These are phyloP conservation scores for Entomobrya proxima DNA, from an alignment of 2,888 invertebrate species.

Conservation along the genomic window DNA sequence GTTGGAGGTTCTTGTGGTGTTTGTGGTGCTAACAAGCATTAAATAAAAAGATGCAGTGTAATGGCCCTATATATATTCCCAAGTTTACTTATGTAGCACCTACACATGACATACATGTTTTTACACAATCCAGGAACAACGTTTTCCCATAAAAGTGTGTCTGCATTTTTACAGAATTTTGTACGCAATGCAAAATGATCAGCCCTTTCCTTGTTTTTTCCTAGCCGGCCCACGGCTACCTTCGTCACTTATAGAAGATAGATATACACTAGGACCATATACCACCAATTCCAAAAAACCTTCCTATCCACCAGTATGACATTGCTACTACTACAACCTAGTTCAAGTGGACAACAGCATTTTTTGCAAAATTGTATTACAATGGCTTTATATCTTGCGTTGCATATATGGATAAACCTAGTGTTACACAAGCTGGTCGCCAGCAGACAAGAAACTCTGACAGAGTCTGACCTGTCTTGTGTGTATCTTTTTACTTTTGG, in stretches of 20 bases:
- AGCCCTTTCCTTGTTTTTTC: constrained; percentile 14
- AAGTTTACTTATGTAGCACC: neutral
- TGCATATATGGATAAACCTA: no score
- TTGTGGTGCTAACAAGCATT: constrained; percentile 25
- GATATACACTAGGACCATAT: neutral
- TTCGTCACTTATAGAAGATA: no score
- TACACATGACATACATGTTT: neutral
- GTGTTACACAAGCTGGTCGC: neutral
- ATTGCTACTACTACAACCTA: neutral
- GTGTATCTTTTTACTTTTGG: constrained; percentile 2
- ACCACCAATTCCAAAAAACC: no score
- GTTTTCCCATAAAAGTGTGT: neutral
- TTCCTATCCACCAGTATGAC: neutral
- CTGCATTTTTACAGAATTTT: neutral
- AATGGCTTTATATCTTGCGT: neutral
- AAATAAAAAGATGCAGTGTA: constrained; percentile 30
- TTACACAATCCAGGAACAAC: neutral
- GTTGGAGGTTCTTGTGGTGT: neutral
- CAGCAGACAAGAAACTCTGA: neutral
- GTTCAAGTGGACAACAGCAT: constrained; percentile 3
- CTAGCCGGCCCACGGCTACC: constrained; percentile 23
- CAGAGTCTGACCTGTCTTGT: neutral
- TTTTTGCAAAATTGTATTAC: constrained; percentile 18
- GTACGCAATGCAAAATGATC: constrained; percentile 12
- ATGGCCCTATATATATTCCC: neutral